Conservation (phyloP, 2,888 invertebrate species). For the Phortica okadai region DNA sequence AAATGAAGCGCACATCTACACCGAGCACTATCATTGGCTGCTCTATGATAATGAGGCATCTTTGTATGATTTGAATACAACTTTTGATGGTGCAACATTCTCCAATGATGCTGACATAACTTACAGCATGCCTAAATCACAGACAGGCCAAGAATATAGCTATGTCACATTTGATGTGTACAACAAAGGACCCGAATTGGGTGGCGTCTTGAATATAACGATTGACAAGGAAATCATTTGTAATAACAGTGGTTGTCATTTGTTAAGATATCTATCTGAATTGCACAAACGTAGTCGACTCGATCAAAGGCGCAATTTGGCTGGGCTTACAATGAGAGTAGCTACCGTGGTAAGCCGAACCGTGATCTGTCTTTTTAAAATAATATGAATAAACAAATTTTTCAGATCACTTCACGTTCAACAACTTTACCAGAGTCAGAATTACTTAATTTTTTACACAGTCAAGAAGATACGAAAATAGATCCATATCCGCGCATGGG, state of each 20-base stretch:
- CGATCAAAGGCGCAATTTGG: constrained; percentile 64
- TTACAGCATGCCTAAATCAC: constrained; percentile 48
- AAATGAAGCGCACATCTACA: constrained; percentile 49
- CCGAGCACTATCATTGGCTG: constrained; percentile 66
- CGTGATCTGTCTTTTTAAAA: neutral
- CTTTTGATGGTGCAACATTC: constrained; percentile 61
- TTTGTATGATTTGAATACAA: constrained; percentile 38
- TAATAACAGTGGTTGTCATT: constrained; percentile 46
- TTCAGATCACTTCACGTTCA: constrained; percentile 56
- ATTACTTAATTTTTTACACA: constrained; percentile 46
- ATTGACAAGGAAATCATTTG: constrained; percentile 62
- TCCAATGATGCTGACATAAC: constrained; percentile 68
- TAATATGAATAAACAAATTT: too few species aligned
- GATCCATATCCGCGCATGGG: constrained; percentile 63
- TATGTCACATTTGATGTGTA: constrained; percentile 71
- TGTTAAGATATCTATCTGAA: constrained; percentile 56
- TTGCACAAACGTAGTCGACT: constrained; percentile 57
- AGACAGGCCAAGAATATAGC: neutral
- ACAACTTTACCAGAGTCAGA: constrained; percentile 45
- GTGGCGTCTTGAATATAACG: constrained; percentile 71
- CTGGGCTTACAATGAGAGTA: constrained; percentile 64
- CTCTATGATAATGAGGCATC: constrained; percentile 56
- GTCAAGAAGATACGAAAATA: constrained; percentile 40
- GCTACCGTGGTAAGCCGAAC: constrained; percentile 61
- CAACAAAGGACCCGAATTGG: constrained; percentile 71